Percentiles rank a stretch among this genome's conserved stretches.
Conservation (phyloP, 2,113 vertebrate genomes). For the Erythrocercus mccallii region DNA sequence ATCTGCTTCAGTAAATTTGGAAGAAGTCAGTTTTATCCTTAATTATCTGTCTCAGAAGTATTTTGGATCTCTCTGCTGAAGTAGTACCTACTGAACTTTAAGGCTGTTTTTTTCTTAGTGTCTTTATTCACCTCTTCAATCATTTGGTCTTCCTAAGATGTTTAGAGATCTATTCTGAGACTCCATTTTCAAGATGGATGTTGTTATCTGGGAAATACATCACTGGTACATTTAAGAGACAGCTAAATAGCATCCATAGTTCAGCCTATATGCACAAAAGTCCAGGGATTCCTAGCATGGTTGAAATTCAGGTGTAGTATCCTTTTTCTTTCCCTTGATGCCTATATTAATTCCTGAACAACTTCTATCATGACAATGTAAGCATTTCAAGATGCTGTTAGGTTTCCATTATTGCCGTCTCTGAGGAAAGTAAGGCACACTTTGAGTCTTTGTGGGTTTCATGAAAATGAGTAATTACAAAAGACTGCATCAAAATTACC, state of each 20-base stretch:
- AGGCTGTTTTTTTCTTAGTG: neutral
- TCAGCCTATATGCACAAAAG: neutral
- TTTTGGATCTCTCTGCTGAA: neutral
- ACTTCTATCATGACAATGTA: neutral
- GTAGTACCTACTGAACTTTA: neutral
- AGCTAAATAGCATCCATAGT: neutral
- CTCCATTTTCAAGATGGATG: constrained; percentile 45
- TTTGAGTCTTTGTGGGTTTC: neutral
- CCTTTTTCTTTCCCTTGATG: constrained; percentile 14
- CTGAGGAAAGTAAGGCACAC: neutral
- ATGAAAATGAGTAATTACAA: constrained; percentile 35
- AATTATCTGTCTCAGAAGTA: neutral
- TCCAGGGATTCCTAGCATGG: neutral
- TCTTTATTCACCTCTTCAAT: constrained; percentile 29
- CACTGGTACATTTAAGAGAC: constrained; percentile 29
- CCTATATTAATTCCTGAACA: constrained; percentile 37
- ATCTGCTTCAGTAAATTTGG: neutral
- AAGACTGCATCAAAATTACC: constrained; percentile 30
- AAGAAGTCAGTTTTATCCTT: neutral
- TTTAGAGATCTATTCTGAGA: neutral
- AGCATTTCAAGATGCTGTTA: constrained; percentile 36
- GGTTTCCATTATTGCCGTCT: constrained; percentile 6
- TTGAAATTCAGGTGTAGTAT: constrained; percentile 40
- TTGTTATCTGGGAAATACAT: constrained; percentile 31
- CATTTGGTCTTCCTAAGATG: neutral